phyloP scores from a whole-genome alignment of 92 coral and sea anemone genomes.

The Zoanthus sociatus region DNA sequence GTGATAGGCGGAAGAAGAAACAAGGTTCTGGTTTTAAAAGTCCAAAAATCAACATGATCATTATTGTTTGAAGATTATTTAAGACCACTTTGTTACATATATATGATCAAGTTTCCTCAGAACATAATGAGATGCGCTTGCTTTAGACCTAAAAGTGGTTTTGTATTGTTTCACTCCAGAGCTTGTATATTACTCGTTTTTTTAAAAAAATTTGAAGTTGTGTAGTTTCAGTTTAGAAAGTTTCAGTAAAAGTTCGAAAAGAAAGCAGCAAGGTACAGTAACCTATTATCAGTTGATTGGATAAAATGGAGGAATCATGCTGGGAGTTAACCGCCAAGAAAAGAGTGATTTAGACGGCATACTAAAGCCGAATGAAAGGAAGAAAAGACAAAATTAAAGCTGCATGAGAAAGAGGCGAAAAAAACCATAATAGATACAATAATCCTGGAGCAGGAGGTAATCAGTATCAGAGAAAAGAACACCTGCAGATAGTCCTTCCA shows the following conservation, averaged over 20 bases:
- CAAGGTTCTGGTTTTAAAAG: background rate
- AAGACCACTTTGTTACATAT: background rate
- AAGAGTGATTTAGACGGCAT: background rate
- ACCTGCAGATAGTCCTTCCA: background rate
- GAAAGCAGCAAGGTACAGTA: too few relatives aligned
- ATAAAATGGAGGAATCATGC: background rate
- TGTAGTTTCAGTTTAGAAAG: background rate
- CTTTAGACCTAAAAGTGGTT: background rate
- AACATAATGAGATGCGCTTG: background rate
- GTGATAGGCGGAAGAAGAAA: background rate
- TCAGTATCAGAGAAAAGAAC: background rate
- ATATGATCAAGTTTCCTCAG: background rate
- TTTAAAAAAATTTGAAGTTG: too few relatives aligned
- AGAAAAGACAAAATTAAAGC: background rate
- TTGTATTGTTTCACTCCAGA: background rate
- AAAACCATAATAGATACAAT: background rate
- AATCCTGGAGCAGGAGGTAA: background rate
- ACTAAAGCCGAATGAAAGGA: background rate
- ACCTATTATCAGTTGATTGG: too few relatives aligned
- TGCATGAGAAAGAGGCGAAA: background rate
- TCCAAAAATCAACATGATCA: background rate
- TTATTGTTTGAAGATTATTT: background rate
- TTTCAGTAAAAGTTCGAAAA: too few relatives aligned
- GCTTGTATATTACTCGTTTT: background rate
- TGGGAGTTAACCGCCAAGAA: slow-evolving; percentile 1